Conservation (phyloP, 2,797 vertebrate species). For the Danionella dracula region DNA sequence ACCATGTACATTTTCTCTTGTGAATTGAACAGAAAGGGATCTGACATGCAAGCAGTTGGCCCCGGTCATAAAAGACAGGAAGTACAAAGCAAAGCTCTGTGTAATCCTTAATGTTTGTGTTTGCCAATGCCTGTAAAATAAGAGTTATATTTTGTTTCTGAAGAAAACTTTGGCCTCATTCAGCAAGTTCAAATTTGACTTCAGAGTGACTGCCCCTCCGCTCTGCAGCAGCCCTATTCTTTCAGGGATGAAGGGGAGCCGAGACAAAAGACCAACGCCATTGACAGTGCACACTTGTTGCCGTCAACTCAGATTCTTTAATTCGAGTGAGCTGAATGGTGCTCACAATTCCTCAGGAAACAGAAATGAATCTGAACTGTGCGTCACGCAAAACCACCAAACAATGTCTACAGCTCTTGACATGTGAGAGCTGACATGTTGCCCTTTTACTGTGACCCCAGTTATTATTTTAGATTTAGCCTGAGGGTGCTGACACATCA, state of each 20-base stretch:
- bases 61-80: conserved; percentile 22
- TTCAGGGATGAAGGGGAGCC: conserved; percentile 5
- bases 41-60: background rate
- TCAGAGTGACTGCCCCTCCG: conserved; percentile 22
- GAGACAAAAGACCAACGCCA: conserved; percentile 14
- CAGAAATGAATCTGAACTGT: background rate
- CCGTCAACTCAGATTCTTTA: background rate
- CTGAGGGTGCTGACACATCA: background rate
- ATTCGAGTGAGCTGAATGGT: background rate
- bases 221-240: conserved; percentile 4
- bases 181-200: conserved; percentile 31
- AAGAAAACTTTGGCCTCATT: conserved; percentile 33
- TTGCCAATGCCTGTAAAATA: background rate
- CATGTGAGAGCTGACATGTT: background rate
- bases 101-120: conserved; percentile 12
- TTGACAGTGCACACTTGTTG: conserved; percentile 22
- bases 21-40: conserved; percentile 10
- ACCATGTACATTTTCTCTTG: conserved; percentile 15
- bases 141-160: conserved; percentile 16
- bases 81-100: conserved; percentile 16
- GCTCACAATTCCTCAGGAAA: conserved; percentile 18
- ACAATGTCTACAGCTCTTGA: background rate
- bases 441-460: background rate
- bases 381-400: background rate
- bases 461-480: background rate